Percentiles rank a stretch among this genome's conserved stretches.
Conservation (phyloP, 1,140 invertebrate genomes). For the Aethina tumida region DNA sequence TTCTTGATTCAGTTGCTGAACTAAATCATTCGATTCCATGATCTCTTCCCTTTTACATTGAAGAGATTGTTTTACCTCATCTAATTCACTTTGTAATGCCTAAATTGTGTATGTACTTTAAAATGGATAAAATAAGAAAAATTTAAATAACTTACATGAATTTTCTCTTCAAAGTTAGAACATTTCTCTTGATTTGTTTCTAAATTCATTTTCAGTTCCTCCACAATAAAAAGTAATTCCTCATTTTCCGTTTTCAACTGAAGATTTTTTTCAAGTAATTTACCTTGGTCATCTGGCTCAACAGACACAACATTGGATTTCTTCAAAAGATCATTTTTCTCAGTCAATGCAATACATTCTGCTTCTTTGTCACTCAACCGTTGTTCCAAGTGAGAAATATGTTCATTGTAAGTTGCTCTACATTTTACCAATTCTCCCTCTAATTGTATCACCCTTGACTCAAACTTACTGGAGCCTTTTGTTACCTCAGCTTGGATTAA, state of each 20-base stretch:
- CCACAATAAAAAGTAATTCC: conserved; percentile 6
- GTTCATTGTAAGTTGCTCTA: conserved; percentile 1
- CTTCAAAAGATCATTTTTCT: conserved; percentile 10
- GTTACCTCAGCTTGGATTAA: conserved; percentile 10
- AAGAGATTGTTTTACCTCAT: conserved; percentile 15
- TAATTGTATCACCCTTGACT: conserved; percentile 7
- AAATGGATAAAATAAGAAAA: background rate
- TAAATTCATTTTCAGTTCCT: conserved; percentile 2
- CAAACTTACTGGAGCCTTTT: conserved; percentile 5
- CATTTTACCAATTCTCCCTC: conserved; percentile 8
- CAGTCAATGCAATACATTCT: too few relatives aligned
- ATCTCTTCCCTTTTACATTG: conserved; percentile 19
- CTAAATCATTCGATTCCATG: conserved; percentile 13
- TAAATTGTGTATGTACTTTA: conserved; percentile 12
- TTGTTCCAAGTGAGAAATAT: conserved; percentile 6
- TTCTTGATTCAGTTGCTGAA: conserved; percentile 23
- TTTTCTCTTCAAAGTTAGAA: background rate
- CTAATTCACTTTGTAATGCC: too few relatives aligned
- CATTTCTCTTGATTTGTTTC: background rate
- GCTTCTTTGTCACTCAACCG: conserved; percentile 1
- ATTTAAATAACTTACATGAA: conserved; percentile 2
- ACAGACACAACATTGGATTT: conserved; percentile 1
- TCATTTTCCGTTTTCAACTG: conserved; percentile 6
- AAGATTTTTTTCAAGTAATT: conserved; percentile 6
- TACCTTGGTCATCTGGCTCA: conserved; percentile 1